Base-by-base conservation (phyloP, 2,113 vertebrate genomes). In the Lepus americanus region DNA sequence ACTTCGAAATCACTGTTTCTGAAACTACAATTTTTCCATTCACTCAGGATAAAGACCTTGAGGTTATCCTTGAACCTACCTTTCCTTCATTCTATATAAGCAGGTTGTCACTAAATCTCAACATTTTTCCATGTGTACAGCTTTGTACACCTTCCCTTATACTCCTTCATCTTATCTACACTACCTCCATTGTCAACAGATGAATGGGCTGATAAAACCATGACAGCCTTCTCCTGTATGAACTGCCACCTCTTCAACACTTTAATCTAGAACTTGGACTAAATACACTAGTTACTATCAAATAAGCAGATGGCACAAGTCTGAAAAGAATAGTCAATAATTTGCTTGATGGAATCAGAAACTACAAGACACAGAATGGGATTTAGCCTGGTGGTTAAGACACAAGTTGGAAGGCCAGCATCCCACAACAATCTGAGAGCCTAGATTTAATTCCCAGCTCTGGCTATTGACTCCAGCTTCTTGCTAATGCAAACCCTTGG, bases 1-100 rank as follows among this genome's bases (percentile, higher is more conserved):
- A 82, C 29, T 80, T 59, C 33, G 44, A 89, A 94, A 86, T 70
- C 59, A 95, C 76, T 87, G 22, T 84, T 33, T 89, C 44, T 74
- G 61, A 61, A 70, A 81, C 17, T 90, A 44, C 8, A 77, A 25
- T 95, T 84, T 87, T 59, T 27, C 53, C n/a, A 87, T 64, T 79
- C 12, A 94, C 5, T 67, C 25, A 87, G 44, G 36, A 20, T 67
- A 53, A 93, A 80, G 23, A 72, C 19, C 36, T 80, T 82, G 63
- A 91, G 51, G 33, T 92, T 49, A 72, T 85, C 36, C 9, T 93
- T 83, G 53, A 87, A 76, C 90, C 36, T 87, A 4, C 27, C 25
- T 95, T 55, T 85, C 16, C 27, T 36, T 88, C 36, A 70, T 66
- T 29, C n/a, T 64, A 0, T 2, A 59, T 59, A 74, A 67, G 31